Percentiles rank a stretch among this genome's conserved stretches.
phyloP scores from a whole-genome alignment of 2,797 vertebrate genomes.

The Sebastes wilsoni region DNA sequence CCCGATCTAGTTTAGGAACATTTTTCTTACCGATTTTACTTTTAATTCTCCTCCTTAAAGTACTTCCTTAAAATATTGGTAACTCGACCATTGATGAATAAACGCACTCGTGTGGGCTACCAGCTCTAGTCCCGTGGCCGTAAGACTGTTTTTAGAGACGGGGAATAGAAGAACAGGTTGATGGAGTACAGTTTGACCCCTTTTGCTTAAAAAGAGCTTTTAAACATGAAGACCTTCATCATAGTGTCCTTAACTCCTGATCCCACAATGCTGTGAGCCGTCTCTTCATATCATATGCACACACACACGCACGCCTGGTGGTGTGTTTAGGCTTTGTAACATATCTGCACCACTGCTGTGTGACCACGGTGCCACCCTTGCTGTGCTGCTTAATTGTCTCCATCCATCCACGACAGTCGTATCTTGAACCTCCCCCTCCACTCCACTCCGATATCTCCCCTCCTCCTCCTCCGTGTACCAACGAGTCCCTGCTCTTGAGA shows the following conservation, averaged over 20 bases:
- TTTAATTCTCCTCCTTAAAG: conserved; percentile 17
- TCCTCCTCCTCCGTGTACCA: neutral
- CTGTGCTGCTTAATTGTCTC: conserved; percentile 70
- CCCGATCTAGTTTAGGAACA: conserved; percentile 32
- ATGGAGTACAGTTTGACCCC: conserved; percentile 9
- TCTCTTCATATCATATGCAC: conserved; percentile 71
- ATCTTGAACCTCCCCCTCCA: conserved; percentile 19
- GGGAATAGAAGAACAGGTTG: conserved; percentile 25
- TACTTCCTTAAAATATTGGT: conserved; percentile 36
- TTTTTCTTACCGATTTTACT: conserved; percentile 19
- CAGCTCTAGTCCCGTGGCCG: conserved; percentile 51
- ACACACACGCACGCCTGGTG: conserved; percentile 46
- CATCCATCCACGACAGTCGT: conserved; percentile 55
- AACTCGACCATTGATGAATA: conserved; percentile 9
- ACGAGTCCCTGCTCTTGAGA: conserved; percentile 51
- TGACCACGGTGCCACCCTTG: conserved; percentile 58
- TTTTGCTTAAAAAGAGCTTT: conserved; percentile 27
- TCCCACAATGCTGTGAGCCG: conserved; percentile 71
- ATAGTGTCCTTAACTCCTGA: conserved; percentile 60
- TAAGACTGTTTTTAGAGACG: conserved; percentile 67
- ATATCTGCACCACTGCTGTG: conserved; percentile 76
- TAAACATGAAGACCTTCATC: conserved; percentile 42
- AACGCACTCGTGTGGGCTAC: conserved; percentile 25
- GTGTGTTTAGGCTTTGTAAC: conserved; percentile 76
- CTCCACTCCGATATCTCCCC: neutral